A percentile compares a stretch with the other conserved stretches of the same genome.
These are phyloP conservation scores for Bolborhynchus lineola DNA, from an alignment of 2,113 vertebrate species.

Conservation along the genomic window DNA sequence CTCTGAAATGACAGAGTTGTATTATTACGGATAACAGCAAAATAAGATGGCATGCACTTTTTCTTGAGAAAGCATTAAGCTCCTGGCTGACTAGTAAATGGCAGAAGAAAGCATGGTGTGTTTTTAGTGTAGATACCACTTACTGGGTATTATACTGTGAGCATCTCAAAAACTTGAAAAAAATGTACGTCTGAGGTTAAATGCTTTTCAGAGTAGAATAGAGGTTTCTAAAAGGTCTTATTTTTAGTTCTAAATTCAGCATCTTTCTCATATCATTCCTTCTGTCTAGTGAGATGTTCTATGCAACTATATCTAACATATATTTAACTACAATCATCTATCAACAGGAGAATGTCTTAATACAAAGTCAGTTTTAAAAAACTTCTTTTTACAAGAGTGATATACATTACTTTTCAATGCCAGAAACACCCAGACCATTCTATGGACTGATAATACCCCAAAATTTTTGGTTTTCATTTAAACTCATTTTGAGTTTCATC, in stretches of 20 bases:
- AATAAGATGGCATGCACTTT: background rate
- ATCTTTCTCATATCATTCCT: background rate
- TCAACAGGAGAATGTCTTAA: background rate
- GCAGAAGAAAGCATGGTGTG: background rate
- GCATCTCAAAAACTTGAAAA: background rate
- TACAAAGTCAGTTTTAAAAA: background rate
- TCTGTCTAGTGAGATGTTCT: background rate
- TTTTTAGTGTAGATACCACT: background rate
- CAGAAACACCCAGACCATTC: background rate
- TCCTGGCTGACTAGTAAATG: background rate
- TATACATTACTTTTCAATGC: background rate
- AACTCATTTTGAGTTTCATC: constrained; percentile 1
- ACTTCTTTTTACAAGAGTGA: background rate
- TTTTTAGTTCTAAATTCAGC: background rate
- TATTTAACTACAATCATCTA: background rate
- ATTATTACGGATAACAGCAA: background rate
- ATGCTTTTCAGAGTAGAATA: background rate
- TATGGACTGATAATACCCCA: background rate
- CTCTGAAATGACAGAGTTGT: background rate
- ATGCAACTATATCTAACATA: background rate
- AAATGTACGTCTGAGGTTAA: background rate
- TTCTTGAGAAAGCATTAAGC: background rate
- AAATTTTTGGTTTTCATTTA: constrained; percentile 8
- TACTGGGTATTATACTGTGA: background rate
- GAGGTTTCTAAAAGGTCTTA: background rate